Conservation (phyloP, 1,140 invertebrate genomes). For the Gryon sp. region DNA sequence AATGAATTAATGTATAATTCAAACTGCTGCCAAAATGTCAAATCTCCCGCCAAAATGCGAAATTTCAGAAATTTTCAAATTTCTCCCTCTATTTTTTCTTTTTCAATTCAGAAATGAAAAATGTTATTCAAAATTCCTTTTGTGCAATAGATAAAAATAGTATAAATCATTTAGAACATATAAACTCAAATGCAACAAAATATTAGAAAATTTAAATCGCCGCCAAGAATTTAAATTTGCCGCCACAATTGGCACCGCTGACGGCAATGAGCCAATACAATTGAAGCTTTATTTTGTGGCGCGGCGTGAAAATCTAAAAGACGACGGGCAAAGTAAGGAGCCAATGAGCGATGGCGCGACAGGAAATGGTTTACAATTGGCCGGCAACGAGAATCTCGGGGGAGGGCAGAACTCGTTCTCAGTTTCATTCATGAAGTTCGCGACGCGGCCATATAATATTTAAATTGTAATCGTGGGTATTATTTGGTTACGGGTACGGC, state of each 20-base stretch:
- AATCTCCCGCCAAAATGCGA: no score
- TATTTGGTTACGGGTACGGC: constrained; percentile 70
- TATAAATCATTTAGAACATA: no score
- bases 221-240: neutral
- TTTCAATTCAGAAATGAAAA: no score
- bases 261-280: neutral
- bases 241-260: constrained; percentile 17
- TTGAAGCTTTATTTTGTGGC: constrained; percentile 8
- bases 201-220: neutral
- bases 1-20: no score
- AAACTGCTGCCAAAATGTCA: no score
- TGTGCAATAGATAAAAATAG: no score
- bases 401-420: constrained; percentile 68
- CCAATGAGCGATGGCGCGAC: constrained; percentile 8
- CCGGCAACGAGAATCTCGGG: constrained; percentile 59
- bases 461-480: constrained; percentile 75
- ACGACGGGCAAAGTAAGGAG: neutral
- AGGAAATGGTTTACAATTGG: constrained; percentile 51
- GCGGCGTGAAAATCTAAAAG: constrained; percentile 27
- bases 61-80: no score
- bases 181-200: no score
- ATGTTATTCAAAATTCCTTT: no score
- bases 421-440: constrained; percentile 78
- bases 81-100: no score
- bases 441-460: constrained; percentile 73